phyloP scores from a whole-genome alignment of 2,113 vertebrate genomes.

The Lophius piscatorius region DNA sequence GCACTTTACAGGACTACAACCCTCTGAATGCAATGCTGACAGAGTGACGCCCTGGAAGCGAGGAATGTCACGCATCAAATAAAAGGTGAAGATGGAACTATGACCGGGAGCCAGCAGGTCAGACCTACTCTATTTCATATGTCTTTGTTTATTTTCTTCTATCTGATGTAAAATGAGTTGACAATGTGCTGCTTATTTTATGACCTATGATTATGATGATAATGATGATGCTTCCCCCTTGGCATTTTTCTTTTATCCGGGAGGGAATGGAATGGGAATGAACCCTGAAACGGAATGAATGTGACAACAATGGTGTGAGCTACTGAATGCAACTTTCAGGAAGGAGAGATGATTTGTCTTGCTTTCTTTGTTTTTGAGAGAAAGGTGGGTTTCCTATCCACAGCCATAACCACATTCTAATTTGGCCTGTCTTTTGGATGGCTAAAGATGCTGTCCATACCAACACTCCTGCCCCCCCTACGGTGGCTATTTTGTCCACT shows the following conservation, averaged over 20 bases:
- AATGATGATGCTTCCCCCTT: constrained; percentile 51
- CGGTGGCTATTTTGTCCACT: constrained; percentile 61
- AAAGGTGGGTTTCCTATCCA: constrained; percentile 81
- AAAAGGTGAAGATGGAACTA: constrained; percentile 92
- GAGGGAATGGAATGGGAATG: constrained; percentile 72
- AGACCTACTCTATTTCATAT: constrained; percentile 96
- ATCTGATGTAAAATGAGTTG: constrained; percentile 65
- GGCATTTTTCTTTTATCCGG: constrained; percentile 65
- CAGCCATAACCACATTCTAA: constrained; percentile 60
- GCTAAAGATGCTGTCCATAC: constrained; percentile 66
- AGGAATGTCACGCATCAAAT: constrained; percentile 83
- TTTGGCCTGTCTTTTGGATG: constrained; percentile 68
- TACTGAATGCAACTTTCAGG: constrained; percentile 68
- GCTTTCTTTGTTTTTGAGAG: constrained; percentile 69
- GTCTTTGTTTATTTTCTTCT: constrained; percentile 85
- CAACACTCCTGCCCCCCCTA: constrained; percentile 55
- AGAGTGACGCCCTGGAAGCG: constrained; percentile 75
- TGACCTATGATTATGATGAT: constrained; percentile 43
- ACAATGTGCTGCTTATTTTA: constrained; percentile 52
- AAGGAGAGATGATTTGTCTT: constrained; percentile 69
- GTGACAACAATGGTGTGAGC: constrained; percentile 75
- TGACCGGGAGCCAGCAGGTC: constrained; percentile 97
- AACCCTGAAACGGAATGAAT: constrained; percentile 68
- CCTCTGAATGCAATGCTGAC: constrained; percentile 77
- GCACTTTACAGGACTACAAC: constrained; percentile 95